Base-by-base conservation (phyloP, 1,140 invertebrate genomes). In the Heterodera carotae region DNA sequence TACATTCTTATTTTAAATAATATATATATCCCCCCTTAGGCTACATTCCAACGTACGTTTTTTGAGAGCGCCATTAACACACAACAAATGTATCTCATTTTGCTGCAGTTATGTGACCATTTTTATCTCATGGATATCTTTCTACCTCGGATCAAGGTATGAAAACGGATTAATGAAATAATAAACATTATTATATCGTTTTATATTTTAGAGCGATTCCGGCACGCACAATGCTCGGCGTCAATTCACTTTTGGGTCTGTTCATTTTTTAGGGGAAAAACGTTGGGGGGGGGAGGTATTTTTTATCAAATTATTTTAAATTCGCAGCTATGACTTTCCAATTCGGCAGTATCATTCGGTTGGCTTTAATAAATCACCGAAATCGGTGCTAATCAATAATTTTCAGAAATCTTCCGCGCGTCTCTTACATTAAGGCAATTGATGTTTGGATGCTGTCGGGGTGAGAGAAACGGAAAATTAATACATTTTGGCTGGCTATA, bases 121-220 rank as follows among this genome's bases (percentile, higher is more conserved):
- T 10, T 87, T 87, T 76, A 87, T 87, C 56, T 85, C 84, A 22
- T 87, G 85, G 85, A 87, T 87, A 48, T 85, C 86, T 0, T 87
- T 87, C 67, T 87, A 87, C 73, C 72, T 87, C 10, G 86, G 86
- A 8, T 78, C 85, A 18, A 81, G 75, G 80, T 81, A 70, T 34
- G 7, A 18, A n/a, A n/a, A n/a, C n/a, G n/a, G 12, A 12, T 69
- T 25, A 69, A 39, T 69, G 22, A 69, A 69, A 75, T 8, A 39
- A 29, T 8, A n/a, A n/a, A n/a, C n/a, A n/a, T n/a, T n/a, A n/a
- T n/a, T n/a, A n/a, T n/a, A n/a, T n/a, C n/a, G n/a, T 66, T 75
- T 60, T 3, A 18, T 15, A 18, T 59, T 84, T 79, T 6, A 85
- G 85, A 70, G 85, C 85, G 0, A 87, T 86, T 76, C 86, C 85